These are phyloP conservation scores for Castor canadensis DNA, from an alignment of 2,113 vertebrate genomes.

Conservation along the genomic window DNA sequence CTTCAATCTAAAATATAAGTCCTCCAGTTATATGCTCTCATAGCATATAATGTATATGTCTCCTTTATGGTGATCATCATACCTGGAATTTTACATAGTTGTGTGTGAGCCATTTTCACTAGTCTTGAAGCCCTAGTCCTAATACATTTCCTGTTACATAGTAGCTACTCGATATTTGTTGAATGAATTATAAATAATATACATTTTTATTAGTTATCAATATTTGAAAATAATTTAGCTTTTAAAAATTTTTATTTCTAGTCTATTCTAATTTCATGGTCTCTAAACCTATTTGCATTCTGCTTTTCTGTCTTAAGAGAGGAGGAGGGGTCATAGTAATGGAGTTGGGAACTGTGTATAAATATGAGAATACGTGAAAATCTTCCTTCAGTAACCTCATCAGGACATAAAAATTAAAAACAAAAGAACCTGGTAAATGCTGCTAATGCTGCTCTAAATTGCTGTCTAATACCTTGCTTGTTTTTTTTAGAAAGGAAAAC, in stretches of 20 bases:
- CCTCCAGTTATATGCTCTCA: background rate
- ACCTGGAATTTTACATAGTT: background rate
- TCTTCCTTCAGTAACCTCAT: background rate
- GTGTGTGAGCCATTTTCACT: background rate
- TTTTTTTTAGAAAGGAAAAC: background rate
- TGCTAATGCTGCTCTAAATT: background rate
- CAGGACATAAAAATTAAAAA: background rate
- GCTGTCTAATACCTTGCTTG: background rate
- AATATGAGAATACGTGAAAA: background rate
- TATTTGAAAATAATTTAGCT: too few species aligned
- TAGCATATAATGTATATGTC: background rate
- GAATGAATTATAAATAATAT: background rate
- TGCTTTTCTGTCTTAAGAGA: background rate
- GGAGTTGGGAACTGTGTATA: background rate
- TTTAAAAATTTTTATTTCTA: conserved; percentile 17
- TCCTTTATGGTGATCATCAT: background rate
- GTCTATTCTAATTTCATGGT: background rate
- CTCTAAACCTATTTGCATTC: background rate
- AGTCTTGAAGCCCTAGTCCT: background rate
- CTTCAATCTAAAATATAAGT: background rate
- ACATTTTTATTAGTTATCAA: background rate
- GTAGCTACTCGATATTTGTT: background rate
- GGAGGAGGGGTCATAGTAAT: background rate
- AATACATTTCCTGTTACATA: background rate
- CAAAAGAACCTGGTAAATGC: background rate